Percentiles rank a stretch among this genome's conserved stretches.
Conservation (phyloP, 1,140 invertebrate species). For the Drosophila ohnishii region DNA sequence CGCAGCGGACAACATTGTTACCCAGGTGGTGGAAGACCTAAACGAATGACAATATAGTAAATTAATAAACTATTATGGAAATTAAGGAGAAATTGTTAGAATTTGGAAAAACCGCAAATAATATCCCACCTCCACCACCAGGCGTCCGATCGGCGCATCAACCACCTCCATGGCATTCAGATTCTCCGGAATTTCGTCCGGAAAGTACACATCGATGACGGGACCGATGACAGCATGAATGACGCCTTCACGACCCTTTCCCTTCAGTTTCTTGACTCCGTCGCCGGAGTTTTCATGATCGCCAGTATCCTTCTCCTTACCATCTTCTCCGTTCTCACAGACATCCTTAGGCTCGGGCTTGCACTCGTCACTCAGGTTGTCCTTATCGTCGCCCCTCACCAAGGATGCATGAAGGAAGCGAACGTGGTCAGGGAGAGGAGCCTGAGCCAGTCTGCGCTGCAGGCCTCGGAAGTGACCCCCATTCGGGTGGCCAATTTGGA, state of each 20-base stretch:
- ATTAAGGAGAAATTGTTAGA: background rate
- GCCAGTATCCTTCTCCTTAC: background rate
- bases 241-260: conserved; percentile 43
- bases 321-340: background rate
- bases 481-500: conserved; percentile 2
- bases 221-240: conserved; percentile 90
- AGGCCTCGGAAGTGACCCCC: background rate
- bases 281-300: background rate
- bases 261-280: conserved; percentile 5
- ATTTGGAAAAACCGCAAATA: background rate
- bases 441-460: background rate
- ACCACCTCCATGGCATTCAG: conserved; percentile 92
- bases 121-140: conserved; percentile 87
- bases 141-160: conserved; percentile 85
- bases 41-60: background rate
- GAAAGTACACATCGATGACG: conserved; percentile 94
- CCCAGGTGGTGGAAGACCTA: conserved; percentile 93
- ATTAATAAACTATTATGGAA: background rate
- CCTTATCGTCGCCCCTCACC: background rate
- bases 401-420: conserved; percentile 13
- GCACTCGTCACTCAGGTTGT: background rate
- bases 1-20: conserved; percentile 91
- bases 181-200: conserved; percentile 90
- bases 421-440: background rate
- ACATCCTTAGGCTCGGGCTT: background rate